These are phyloP conservation scores for Orycteropus afer DNA, from an alignment of 2,113 vertebrate genomes.

Conservation along the genomic window DNA sequence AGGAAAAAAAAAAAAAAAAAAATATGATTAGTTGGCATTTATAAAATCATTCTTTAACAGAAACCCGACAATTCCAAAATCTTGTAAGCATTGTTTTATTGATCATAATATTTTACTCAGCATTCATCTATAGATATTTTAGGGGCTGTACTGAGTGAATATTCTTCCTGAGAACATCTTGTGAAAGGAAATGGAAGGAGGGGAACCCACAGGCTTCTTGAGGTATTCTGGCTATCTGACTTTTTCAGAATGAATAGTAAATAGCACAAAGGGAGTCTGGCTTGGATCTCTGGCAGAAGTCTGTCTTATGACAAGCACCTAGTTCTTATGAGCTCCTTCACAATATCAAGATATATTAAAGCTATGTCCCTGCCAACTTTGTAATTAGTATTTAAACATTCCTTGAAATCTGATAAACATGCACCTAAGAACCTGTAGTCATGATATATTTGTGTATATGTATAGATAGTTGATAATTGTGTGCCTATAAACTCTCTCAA, in stretches of 20 bases:
- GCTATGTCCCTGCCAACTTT: not conserved
- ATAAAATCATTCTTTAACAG: not conserved
- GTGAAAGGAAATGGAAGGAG: not conserved
- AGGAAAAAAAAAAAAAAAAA: not conserved
- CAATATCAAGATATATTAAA: constrained; percentile 30
- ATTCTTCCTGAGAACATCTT: not conserved
- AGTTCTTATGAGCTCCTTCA: not conserved
- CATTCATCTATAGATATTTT: not conserved
- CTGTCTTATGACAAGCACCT: too few species aligned
- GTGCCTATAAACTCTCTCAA: not conserved
- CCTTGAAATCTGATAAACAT: not conserved
- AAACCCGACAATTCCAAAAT: not conserved
- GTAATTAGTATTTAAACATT: not conserved
- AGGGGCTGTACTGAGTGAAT: not conserved
- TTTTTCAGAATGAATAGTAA: not conserved
- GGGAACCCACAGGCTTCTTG: not conserved
- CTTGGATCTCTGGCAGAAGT: not conserved
- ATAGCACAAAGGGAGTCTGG: not conserved
- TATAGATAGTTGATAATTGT: not conserved
- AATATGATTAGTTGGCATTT: not conserved
- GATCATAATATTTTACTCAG: not conserved
- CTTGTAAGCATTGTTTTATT: not conserved
- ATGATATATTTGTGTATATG: not conserved
- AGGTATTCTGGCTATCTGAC: not conserved
- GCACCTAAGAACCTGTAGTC: not conserved